These are phyloP conservation scores for Timema podura DNA, from an alignment of 2,888 invertebrate genomes.

Conservation along the genomic window DNA sequence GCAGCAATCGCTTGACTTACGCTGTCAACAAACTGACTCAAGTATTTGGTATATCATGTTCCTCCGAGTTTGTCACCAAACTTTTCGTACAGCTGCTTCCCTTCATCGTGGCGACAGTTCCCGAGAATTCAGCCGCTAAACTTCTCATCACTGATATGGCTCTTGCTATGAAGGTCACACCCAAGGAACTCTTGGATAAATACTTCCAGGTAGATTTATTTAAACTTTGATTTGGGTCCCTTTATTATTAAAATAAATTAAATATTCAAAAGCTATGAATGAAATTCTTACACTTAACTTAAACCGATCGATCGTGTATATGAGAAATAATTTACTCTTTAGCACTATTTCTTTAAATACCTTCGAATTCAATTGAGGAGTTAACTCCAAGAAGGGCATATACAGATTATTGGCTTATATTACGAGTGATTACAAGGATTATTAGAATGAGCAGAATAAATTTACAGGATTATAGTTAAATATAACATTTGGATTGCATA, in stretches of 20 bases:
- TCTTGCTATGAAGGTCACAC: conserved; percentile 53
- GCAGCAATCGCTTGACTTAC: conserved; percentile 54
- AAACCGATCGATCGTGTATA: too few species aligned
- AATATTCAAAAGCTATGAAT: too few species aligned
- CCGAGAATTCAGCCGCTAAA: conserved; percentile 53
- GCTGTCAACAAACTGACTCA: conserved; percentile 59
- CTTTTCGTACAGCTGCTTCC: conserved; percentile 66
- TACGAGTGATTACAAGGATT: too few species aligned
- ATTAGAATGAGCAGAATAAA: too few species aligned
- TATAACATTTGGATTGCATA: too few species aligned
- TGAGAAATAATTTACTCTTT: too few species aligned
- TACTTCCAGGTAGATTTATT: conserved; percentile 22
- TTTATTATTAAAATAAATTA: neutral
- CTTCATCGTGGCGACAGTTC: conserved; percentile 56
- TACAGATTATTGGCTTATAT: too few species aligned
- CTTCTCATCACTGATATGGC: conserved; percentile 63
- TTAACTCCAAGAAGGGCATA: too few species aligned
- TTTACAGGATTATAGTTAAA: too few species aligned
- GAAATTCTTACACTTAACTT: too few species aligned
- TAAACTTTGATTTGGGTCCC: neutral
- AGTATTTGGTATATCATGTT: conserved; percentile 64
- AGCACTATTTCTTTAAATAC: too few species aligned
- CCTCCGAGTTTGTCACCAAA: conserved; percentile 64
- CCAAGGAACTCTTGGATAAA: conserved; percentile 40
- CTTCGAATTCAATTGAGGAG: too few species aligned